These are phyloP conservation scores for Channa maculata DNA, from an alignment of 2,113 vertebrate species.

Conservation along the genomic window DNA sequence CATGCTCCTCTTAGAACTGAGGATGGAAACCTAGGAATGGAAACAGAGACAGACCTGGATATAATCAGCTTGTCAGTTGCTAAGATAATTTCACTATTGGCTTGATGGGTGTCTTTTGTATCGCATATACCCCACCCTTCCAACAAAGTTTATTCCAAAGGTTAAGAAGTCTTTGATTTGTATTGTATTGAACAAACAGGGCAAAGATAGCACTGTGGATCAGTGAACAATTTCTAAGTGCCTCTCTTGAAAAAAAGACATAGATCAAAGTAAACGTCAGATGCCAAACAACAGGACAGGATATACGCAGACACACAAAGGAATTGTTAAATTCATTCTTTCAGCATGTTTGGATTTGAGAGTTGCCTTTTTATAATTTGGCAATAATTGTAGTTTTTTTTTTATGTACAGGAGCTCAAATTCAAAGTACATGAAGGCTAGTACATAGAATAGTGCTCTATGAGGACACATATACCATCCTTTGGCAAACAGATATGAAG, in stretches of 20 bases:
- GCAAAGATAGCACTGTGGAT: conserved; percentile 35
- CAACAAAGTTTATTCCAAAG: conserved; percentile 57
- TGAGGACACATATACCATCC: conserved; percentile 43
- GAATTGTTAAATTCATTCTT: not conserved
- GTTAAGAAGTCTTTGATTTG: conserved; percentile 50
- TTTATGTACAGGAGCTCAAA: not conserved
- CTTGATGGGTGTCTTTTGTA: conserved; percentile 11
- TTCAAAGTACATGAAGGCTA: not conserved
- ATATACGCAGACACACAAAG: not conserved
- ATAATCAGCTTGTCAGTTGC: conserved; percentile 34
- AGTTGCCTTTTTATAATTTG: not conserved
- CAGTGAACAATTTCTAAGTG: conserved; percentile 9
- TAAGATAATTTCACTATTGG: conserved; percentile 34
- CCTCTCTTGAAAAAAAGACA: conserved; percentile 11
- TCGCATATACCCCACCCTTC: conserved; percentile 18
- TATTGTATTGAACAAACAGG: conserved; percentile 45
- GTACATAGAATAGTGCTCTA: not conserved
- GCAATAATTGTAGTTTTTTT: not conserved
- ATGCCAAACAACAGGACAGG: too few relatives aligned
- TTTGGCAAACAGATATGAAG: conserved; percentile 66
- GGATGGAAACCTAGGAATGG: conserved; percentile 79
- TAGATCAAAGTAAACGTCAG: conserved; percentile 25
- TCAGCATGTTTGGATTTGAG: not conserved
- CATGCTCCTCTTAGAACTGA: conserved; percentile 86
- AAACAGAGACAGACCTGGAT: conserved; percentile 19